A percentile compares a stretch with the other conserved stretches of the same genome.
These are phyloP conservation scores for Montipora cactus DNA, from an alignment of 64 coral and sea anemone genomes.

Conservation along the genomic window DNA sequence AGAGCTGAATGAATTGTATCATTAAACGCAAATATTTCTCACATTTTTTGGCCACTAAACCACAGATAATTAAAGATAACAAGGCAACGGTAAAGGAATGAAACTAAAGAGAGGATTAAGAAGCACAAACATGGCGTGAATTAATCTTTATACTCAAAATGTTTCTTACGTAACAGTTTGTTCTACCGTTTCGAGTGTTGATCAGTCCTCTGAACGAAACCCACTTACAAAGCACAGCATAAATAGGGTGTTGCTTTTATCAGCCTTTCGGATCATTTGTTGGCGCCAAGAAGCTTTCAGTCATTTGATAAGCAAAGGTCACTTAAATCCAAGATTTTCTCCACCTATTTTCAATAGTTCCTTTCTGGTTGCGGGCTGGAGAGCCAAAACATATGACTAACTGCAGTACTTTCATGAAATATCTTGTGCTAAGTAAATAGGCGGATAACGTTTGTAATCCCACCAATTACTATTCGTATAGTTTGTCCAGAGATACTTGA, in stretches of 20 bases:
- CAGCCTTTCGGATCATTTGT: not conserved
- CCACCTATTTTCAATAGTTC: not conserved
- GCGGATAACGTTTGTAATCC: not conserved
- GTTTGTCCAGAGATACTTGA: not conserved
- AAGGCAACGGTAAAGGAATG: not conserved
- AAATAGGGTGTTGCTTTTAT: constrained; percentile 1
- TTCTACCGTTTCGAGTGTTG: not conserved
- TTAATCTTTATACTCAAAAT: not conserved
- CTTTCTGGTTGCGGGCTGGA: too few relatives aligned
- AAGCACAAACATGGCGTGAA: not conserved
- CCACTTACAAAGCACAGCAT: not conserved
- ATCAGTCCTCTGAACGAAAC: not conserved
- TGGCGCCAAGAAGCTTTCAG: constrained; percentile 14
- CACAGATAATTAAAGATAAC: not conserved
- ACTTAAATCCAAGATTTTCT: not conserved
- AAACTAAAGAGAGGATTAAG: not conserved
- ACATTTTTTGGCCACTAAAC: not conserved
- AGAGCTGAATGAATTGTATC: too few relatives aligned
- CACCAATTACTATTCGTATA: not conserved
- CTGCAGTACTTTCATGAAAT: not conserved
- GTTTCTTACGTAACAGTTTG: too few relatives aligned
- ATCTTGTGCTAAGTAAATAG: not conserved
- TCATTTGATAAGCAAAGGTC: constrained; percentile 41
- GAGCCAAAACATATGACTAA: too few relatives aligned
- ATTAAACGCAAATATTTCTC: too few relatives aligned